Evolutionary conservation across 2,113 vertebrate species (phyloP).

Genomic region (Pseudorhombus dupliciocellatus): DNA sequence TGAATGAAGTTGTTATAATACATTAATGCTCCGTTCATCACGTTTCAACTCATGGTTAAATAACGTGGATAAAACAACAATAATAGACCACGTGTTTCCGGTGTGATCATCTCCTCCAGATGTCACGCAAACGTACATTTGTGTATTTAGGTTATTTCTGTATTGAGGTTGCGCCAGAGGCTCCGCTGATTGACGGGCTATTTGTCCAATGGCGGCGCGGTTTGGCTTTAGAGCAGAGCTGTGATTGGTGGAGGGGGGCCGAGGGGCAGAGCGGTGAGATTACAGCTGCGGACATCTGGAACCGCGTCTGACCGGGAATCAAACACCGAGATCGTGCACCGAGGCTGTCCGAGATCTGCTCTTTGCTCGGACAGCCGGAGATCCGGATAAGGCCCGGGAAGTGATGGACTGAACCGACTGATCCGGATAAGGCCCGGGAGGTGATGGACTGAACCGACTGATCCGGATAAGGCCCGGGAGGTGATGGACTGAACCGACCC

Average conservation of each 20-base stretch:
- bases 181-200: background rate
- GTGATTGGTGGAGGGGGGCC: conserved; percentile 32
- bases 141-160: conserved; percentile 67
- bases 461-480: conserved; percentile 14
- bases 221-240: background rate
- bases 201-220: conserved; percentile 33
- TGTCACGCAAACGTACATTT: conserved; percentile 50
- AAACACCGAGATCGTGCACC: conserved; percentile 13
- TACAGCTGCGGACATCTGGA: conserved; percentile 71
- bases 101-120: conserved; percentile 37
- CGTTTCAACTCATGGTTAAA: no score
- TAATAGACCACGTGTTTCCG: background rate
- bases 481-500: conserved; percentile 58
- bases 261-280: conserved; percentile 57
- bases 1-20: no score
- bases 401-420: no score
- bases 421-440: no score
- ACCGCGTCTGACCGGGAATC: conserved; percentile 40
- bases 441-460: no score
- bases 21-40: no score
- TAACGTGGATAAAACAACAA: background rate
- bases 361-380: background rate
- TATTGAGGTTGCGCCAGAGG: conserved; percentile 56
- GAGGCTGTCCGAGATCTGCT: background rate
- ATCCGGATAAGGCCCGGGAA: no score